Evolutionary conservation across 2,797 vertebrate genomes (phyloP).

Genomic region (Echiichthys vipera): DNA sequence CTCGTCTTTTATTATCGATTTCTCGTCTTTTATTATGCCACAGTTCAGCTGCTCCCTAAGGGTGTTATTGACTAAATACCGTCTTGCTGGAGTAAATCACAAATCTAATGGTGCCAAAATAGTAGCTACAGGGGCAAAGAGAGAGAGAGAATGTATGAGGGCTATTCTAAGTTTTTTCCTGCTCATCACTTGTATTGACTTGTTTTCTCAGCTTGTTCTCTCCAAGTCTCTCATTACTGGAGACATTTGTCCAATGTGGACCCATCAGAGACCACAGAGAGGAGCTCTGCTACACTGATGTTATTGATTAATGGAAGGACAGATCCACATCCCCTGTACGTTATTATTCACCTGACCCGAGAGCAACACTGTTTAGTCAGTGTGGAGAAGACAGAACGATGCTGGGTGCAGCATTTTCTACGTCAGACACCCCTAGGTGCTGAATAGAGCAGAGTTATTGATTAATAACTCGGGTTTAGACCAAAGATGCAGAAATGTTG

Average conservation of each 20-base stretch:
- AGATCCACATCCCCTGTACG: constrained; percentile 33
- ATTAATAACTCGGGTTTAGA: constrained; percentile 15
- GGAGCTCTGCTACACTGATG: constrained; percentile 30
- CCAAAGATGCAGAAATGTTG: not conserved
- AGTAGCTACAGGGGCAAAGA: constrained; percentile 22
- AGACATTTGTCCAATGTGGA: constrained; percentile 49
- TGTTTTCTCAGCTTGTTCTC: constrained; percentile 45
- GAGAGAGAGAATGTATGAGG: not conserved
- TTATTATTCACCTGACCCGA: constrained; percentile 42
- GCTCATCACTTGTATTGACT: constrained; percentile 60
- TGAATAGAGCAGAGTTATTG: constrained; percentile 5
- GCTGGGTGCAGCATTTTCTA: not conserved
- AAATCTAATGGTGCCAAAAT: constrained; percentile 49
- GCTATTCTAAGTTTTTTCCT: constrained; percentile 38
- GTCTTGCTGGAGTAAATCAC: constrained; percentile 43
- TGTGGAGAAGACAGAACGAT: not conserved
- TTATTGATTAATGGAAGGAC: constrained; percentile 35
- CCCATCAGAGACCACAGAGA: not conserved
- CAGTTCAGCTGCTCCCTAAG: constrained; percentile 25
- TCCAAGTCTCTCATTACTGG: constrained; percentile 37
- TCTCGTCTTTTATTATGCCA: constrained; percentile 28
- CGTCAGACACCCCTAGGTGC: constrained; percentile 2
- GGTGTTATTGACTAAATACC: constrained; percentile 58
- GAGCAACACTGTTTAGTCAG: constrained; percentile 15
- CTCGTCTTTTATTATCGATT: constrained; percentile 10